Conservation (phyloP, 2,113 vertebrate species). For the Daubentonia madagascariensis region DNA sequence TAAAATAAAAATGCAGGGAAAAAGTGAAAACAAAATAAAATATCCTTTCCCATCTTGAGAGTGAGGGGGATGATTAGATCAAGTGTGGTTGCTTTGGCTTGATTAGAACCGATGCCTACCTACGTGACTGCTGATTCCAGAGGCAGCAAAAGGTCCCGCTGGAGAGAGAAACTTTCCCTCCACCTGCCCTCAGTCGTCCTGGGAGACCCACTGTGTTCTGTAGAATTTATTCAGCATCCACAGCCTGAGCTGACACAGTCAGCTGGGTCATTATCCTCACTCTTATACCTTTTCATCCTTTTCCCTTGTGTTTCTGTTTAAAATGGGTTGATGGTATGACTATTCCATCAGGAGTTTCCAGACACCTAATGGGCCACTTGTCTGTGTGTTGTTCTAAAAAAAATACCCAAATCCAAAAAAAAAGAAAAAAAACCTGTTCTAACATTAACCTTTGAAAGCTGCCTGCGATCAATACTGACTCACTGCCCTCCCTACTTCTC, state of each 20-base stretch:
- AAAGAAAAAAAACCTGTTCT: no score
- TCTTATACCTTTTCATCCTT: not conserved
- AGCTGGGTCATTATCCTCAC: not conserved
- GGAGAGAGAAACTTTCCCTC: not conserved
- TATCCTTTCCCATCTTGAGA: not conserved
- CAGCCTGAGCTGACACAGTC: not conserved
- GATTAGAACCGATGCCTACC: not conserved
- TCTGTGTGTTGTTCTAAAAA: not conserved
- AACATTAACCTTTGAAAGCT: not conserved
- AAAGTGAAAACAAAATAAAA: not conserved
- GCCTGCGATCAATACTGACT: not conserved
- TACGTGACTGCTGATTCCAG: not conserved
- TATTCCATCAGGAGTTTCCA: not conserved
- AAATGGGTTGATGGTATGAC: not conserved
- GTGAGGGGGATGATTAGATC: not conserved
- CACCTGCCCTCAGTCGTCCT: no score
- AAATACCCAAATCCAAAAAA: not conserved
- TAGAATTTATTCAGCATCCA: not conserved
- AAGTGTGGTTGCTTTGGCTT: not conserved
- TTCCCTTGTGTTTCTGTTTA: not conserved
- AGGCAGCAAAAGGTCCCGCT: not conserved
- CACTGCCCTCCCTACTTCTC: not conserved
- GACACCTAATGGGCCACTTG: not conserved
- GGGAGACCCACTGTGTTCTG: not conserved
- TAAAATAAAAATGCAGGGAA: no score